phyloP scores from a whole-genome alignment of 2,113 vertebrate genomes.

The Podocnemis expansa region DNA sequence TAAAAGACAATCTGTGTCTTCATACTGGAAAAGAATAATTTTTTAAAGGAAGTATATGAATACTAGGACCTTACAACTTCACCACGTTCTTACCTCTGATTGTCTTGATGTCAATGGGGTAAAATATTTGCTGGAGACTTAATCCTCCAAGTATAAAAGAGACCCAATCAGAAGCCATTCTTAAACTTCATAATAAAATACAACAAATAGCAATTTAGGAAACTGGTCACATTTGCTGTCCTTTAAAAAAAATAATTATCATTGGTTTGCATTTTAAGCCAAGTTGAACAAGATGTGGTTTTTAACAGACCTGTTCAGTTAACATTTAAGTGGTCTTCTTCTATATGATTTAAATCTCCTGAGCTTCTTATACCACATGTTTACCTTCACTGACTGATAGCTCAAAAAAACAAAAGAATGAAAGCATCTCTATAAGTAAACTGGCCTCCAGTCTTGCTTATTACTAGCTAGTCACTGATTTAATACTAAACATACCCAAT shows the following conservation, averaged over 20 bases:
- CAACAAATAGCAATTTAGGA: slow-evolving; percentile 1
- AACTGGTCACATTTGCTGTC: not conserved
- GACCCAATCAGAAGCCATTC: not conserved
- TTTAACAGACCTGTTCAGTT: not conserved
- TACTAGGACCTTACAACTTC: not conserved
- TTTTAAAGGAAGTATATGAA: no score
- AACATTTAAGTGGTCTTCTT: not conserved
- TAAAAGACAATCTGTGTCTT: not conserved
- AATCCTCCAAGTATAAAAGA: not conserved
- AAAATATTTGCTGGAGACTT: not conserved
- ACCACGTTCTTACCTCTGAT: not conserved
- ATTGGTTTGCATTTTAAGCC: slow-evolving; percentile 31
- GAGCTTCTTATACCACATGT: rapidly evolving
- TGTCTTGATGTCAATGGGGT: slow-evolving; percentile 14
- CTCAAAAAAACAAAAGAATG: not conserved
- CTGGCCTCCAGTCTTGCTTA: not conserved
- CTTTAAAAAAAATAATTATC: slow-evolving; percentile 30
- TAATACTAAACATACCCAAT: not conserved
- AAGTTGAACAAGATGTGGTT: slow-evolving; percentile 13
- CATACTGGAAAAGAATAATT: not conserved
- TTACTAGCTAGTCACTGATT: rapidly evolving
- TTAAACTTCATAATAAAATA: slow-evolving; percentile 27
- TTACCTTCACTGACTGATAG: not conserved
- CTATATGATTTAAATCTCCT: not conserved
- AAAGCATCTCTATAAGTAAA: not conserved